Evolutionary conservation across 64 coral and sea anemone species (phyloP).

Genomic region (Actinia equina): DNA sequence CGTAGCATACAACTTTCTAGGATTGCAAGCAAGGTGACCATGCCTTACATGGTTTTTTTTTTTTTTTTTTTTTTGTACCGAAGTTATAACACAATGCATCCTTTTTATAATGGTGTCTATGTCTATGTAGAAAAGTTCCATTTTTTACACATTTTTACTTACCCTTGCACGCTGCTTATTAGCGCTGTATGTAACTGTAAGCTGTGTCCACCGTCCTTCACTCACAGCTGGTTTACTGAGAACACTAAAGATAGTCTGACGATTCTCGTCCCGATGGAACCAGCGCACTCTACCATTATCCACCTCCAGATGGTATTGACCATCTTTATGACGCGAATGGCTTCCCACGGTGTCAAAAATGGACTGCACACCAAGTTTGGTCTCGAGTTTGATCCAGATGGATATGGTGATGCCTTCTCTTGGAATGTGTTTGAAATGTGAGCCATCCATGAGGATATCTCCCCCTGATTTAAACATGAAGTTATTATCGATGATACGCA

Average conservation of each 20-base stretch:
- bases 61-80: too few relatives aligned
- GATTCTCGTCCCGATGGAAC: constrained; percentile 82
- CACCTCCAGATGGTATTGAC: constrained; percentile 89
- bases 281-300: constrained; percentile 81
- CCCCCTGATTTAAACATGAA: constrained; percentile 59
- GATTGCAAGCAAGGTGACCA: too few relatives aligned
- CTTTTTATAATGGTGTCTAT: too few relatives aligned
- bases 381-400: constrained; percentile 91
- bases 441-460: constrained; percentile 86
- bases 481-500: not conserved
- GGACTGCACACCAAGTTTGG: constrained; percentile 86
- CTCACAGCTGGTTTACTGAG: constrained; percentile 34
- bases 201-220: constrained; percentile 61
- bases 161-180: constrained; percentile 65
- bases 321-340: constrained; percentile 86
- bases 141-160: not conserved
- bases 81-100: too few relatives aligned
- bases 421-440: constrained; percentile 71
- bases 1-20: too few relatives aligned
- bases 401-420: constrained; percentile 85
- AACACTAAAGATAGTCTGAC: constrained; percentile 67
- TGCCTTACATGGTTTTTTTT: too few relatives aligned
- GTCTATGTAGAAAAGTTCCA: too few relatives aligned
- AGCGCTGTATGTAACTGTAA: constrained; percentile 73
- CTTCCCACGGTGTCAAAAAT: constrained; percentile 98